phyloP scores from a whole-genome alignment of 2,113 vertebrate genomes.

The Melozone crissalis region DNA sequence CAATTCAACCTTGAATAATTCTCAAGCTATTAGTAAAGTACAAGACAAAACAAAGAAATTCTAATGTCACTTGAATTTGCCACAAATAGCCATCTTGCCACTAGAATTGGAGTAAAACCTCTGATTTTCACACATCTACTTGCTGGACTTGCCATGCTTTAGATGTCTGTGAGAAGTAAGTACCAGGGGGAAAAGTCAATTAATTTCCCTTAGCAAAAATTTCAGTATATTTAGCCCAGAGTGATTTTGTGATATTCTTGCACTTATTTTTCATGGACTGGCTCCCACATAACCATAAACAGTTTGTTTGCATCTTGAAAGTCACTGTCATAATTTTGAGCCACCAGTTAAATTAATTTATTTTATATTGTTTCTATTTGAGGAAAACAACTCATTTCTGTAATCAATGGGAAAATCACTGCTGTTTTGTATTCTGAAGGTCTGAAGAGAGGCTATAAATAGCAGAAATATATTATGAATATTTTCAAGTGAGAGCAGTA shows the following conservation, averaged over 20 bases:
- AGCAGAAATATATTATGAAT: background rate
- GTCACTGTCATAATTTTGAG: background rate
- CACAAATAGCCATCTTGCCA: background rate
- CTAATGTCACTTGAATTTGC: background rate
- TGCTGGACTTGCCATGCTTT: background rate
- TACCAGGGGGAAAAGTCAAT: background rate
- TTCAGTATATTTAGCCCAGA: background rate
- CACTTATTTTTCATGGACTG: background rate
- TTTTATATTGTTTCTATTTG: background rate
- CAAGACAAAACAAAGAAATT: background rate
- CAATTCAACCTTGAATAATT: background rate
- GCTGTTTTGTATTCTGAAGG: background rate
- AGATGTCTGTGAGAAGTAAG: background rate
- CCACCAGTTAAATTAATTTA: background rate
- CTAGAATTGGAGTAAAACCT: background rate
- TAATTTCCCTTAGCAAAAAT: background rate
- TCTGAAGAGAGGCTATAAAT: background rate
- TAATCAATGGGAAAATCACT: background rate
- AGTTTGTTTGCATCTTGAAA: background rate
- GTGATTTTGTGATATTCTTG: background rate
- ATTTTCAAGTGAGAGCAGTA: background rate
- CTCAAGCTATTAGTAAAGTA: background rate
- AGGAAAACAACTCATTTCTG: constrained; percentile 1
- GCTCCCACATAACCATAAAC: background rate
- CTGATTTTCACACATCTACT: background rate